Base-by-base conservation (phyloP, 1,140 invertebrate genomes). In the Drosophila pallidifrons region DNA sequence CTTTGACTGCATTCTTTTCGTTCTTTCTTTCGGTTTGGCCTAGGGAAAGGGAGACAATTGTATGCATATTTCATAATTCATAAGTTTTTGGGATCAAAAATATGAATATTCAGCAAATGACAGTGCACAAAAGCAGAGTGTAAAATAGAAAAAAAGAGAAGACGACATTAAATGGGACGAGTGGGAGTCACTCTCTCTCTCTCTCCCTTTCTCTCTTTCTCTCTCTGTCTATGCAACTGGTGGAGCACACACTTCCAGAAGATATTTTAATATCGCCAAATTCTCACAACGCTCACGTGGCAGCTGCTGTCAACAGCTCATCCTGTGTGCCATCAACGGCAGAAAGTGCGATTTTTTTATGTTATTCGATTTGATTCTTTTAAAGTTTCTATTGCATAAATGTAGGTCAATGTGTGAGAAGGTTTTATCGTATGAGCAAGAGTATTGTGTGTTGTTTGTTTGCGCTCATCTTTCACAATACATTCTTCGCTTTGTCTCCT, bases 51-150 rank as follows among this genome's bases (percentile, higher is more conserved):
- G 32, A 51, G 54, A 82, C 81, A 88, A 87, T 87, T 89, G 83
- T 75, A 72, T 87, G 77, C 83, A 81, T 88, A 87, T 87, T 89
- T 83, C 82, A 87, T 88, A 87, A 87, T 87, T 87, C 83, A 87
- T 83, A 89, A 89, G 85, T 77, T 87, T 77, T 79, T 64, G 82
- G 79, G 87, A 71, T 75, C 63, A 79, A 69, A 46, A 75, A 75
- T 77, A 81, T 85, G 82, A 85, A 85, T 85, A 85, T 86, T 85
- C 81, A 85, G 30, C 60, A 68, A 73, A 76, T 47, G 58, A 69
- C 72, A 85, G 57, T 63, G 61, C 71, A 79, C 61, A 61, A 79
- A 72, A 71, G 71, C 55, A 68, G 57, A 66, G 69, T 68, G 46
- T 15, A 11, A 20, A 1, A 43, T 52, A 35, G 25, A 54, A 43